These are phyloP conservation scores for Prolemur simus DNA, from an alignment of 2,113 vertebrate genomes.

Conservation along the genomic window DNA sequence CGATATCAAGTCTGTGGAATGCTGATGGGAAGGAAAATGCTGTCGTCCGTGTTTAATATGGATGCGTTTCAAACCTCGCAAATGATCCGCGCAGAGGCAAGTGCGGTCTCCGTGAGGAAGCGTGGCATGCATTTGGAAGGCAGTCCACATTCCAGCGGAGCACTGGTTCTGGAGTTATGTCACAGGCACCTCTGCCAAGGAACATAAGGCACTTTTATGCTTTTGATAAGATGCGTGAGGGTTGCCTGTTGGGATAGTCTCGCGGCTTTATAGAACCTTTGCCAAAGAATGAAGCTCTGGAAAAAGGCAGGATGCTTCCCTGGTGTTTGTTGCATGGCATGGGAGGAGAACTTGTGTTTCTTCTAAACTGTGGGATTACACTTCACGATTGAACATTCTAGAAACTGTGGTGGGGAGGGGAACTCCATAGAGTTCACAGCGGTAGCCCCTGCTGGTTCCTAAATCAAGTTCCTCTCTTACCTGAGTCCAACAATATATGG, in stretches of 20 bases:
- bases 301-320: not conserved
- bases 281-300: not conserved
- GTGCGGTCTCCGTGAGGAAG: not conserved
- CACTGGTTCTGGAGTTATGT: conserved; percentile 3
- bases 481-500: not conserved
- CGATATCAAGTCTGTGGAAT: not conserved
- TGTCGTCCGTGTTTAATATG: not conserved
- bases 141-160: not conserved
- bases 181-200: conserved; percentile 41
- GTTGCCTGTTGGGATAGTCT: not conserved
- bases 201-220: not conserved
- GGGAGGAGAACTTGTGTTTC: not conserved
- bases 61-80: not conserved
- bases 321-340: not conserved
- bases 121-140: not conserved
- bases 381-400: not conserved
- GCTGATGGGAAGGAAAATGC: conserved; percentile 25
- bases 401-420: not conserved
- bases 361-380: not conserved
- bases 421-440: not conserved
- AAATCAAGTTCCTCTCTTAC: not conserved
- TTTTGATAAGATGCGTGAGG: not conserved
- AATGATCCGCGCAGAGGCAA: not conserved
- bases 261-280: not conserved
- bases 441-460: not conserved